phyloP scores from a whole-genome alignment of 2,113 vertebrate genomes.

The Sorex fumeus region DNA sequence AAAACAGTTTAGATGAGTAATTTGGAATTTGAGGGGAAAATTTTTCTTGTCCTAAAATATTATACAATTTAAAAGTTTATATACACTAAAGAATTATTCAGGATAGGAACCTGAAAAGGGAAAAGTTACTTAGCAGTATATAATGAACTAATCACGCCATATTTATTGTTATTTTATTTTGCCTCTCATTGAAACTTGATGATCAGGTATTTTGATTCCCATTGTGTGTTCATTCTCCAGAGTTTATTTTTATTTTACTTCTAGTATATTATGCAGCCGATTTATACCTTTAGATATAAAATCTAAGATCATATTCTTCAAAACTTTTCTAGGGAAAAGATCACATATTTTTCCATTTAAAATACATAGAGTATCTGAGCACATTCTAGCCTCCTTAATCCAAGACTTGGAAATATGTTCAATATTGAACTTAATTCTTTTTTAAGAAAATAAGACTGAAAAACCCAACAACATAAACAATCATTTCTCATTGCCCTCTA shows the following conservation, averaged over 20 bases:
- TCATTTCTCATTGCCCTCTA: not conserved
- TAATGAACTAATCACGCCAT: not conserved
- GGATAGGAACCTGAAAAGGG: not conserved
- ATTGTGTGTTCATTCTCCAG: not conserved
- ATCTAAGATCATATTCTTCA: not conserved
- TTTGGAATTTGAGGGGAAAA: not conserved
- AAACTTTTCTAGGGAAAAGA: not conserved
- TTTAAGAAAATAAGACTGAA: not conserved
- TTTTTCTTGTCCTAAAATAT: not conserved
- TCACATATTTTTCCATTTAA: not conserved
- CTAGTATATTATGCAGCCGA: not conserved
- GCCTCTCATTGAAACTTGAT: not conserved
- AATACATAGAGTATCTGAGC: not conserved
- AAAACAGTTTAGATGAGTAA: not conserved
- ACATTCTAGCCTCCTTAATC: not conserved
- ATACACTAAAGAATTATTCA: not conserved
- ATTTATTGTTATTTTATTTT: conserved; percentile 20
- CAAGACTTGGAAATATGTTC: not conserved
- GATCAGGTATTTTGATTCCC: not conserved
- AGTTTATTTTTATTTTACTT: not conserved
- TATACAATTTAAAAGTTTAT: not conserved
- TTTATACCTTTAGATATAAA: not conserved
- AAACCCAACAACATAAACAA: not conserved
- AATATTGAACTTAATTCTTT: not conserved
- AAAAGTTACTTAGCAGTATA: not conserved